These are phyloP conservation scores for Rhopalosiphum padi DNA, from an alignment of 1,140 invertebrate genomes.

Conservation along the genomic window DNA sequence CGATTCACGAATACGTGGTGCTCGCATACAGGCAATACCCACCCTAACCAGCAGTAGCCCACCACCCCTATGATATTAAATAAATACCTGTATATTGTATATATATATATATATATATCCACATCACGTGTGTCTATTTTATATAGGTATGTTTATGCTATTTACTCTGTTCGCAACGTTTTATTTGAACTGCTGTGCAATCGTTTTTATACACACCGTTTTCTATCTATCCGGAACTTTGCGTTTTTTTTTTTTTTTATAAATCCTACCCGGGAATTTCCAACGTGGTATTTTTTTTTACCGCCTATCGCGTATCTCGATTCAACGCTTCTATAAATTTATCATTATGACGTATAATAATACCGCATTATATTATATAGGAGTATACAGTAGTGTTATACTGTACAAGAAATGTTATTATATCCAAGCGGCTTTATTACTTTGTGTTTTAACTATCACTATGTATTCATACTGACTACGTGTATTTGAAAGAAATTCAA, in stretches of 20 bases:
- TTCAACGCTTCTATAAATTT: constrained; percentile 1
- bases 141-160: background rate
- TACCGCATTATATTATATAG: background rate
- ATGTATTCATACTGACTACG: background rate
- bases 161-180: constrained; percentile 1
- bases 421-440: background rate
- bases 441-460: background rate
- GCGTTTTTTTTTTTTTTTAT: background rate
- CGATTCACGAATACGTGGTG: background rate
- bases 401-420: background rate
- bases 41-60: background rate
- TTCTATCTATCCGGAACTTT: background rate
- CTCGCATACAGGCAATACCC: background rate
- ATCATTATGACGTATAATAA: background rate
- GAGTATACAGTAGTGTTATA: background rate
- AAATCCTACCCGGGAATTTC: background rate
- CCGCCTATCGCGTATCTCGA: background rate
- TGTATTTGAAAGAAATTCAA: background rate
- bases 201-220: background rate
- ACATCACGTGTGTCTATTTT: background rate
- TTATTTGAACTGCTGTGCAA: constrained; percentile 3
- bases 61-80: background rate
- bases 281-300: background rate
- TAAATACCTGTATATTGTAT: background rate
- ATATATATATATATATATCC: background rate